Evolutionary conservation across 2,888 invertebrate species (phyloP).

Genomic region (Iselma pallidipennis): DNA sequence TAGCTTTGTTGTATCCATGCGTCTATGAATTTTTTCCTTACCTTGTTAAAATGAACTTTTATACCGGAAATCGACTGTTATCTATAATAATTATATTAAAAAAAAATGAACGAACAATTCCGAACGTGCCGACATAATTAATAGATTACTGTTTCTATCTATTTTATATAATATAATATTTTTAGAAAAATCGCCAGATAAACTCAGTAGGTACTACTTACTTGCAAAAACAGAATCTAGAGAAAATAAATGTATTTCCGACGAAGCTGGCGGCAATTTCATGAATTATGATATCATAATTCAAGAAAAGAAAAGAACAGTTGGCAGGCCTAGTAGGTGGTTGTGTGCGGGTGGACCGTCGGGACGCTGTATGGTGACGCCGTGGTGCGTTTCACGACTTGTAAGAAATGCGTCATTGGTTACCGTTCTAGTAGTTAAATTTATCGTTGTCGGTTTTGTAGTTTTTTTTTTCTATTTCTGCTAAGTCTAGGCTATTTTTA

Average conservation of each 20-base stretch:
- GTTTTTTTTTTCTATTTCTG: too few relatives aligned
- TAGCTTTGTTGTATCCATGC: conserved; percentile 31
- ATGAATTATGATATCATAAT: conserved; percentile 55
- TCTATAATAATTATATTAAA: background rate
- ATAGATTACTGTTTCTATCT: conserved; percentile 23
- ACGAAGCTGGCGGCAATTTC: conserved; percentile 52
- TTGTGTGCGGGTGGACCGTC: conserved; percentile 44
- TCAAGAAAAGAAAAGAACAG: conserved; percentile 53
- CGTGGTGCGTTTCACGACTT: conserved; percentile 29
- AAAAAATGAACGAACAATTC: conserved; percentile 7
- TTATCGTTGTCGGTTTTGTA: too few relatives aligned
- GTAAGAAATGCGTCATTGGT: conserved; percentile 24
- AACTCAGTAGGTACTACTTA: conserved; percentile 14
- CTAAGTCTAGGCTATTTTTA: background rate
- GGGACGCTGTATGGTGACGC: conserved; percentile 29
- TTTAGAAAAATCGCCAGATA: conserved; percentile 28
- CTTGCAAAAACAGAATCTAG: conserved; percentile 7
- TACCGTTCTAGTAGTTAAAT: conserved; percentile 1
- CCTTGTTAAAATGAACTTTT: background rate
- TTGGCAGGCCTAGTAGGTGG: conserved; percentile 53
- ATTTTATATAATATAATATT: too few relatives aligned
- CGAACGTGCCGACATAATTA: conserved; percentile 29
- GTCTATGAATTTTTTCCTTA: conserved; percentile 16
- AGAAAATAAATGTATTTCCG: conserved; percentile 52
- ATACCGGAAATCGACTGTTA: conserved; percentile 12